Evolutionary conservation across 1,140 invertebrate genomes (phyloP).

Genomic region (Cydia amplana): DNA sequence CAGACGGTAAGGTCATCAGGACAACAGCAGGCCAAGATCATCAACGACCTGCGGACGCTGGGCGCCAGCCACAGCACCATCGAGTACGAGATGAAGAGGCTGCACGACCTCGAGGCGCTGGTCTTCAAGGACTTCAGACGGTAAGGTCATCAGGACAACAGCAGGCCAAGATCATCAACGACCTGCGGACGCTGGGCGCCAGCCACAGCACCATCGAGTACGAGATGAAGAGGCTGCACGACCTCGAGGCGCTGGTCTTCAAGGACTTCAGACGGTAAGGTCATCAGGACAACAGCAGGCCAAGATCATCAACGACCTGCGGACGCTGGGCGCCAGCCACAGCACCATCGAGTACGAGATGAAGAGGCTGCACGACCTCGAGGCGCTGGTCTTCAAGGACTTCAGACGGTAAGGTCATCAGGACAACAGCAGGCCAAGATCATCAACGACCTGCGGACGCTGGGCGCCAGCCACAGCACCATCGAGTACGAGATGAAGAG

Average conservation of each 20-base stretch:
- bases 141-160: conserved; percentile 57
- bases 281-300: neutral
- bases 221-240: conserved; percentile 90
- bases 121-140: too few relatives aligned
- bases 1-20: too few relatives aligned
- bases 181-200: conserved; percentile 89
- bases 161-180: conserved; percentile 90
- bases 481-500: conserved; percentile 88
- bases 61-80: conserved; percentile 40
- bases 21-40: conserved; percentile 64
- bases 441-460: too few relatives aligned
- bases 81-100: conserved; percentile 88
- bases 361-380: conserved; percentile 92
- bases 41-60: too few relatives aligned
- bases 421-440: conserved; percentile 63
- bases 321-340: too few relatives aligned
- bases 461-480: conserved; percentile 40
- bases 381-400: too few relatives aligned
- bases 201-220: conserved; percentile 94
- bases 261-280: conserved; percentile 82
- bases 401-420: too few relatives aligned
- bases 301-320: conserved; percentile 36
- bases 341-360: conserved; percentile 84
- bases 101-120: conserved; percentile 87
- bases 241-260: conserved; percentile 88